Base-by-base conservation (phyloP, 2,113 vertebrate species). In the Menura novaehollandiae region DNA sequence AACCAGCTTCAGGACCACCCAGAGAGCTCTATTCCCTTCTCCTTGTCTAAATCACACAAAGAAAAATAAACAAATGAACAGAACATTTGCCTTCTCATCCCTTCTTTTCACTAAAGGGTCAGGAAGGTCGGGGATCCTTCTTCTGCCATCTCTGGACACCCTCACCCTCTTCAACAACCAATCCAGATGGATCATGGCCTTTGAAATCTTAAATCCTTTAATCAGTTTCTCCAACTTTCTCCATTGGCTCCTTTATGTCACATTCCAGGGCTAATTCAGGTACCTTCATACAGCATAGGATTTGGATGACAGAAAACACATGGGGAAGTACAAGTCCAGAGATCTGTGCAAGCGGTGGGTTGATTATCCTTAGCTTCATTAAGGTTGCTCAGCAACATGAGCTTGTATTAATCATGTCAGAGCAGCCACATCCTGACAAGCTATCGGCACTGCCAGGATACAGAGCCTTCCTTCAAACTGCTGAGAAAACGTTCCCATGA, bases 21-120 rank as follows among this genome's bases (percentile, higher is more conserved):
- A 97, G 75, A 81, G 64, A 78, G 95, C 58, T 93, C 68, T 66
- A 51, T 95, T 96, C 94, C 81, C 55, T 94, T 88, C 63, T 73
- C 55, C 83, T 92, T 95, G 88, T 93, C 89, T 91, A 97, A 94
- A 93, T 74, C 84, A 91, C 93, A 96, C 94, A 93, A 97, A 97
- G 92, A 94, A 95, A 97, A 96, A 95, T 94, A 96, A 97, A 96
- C 87, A 95, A 95, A 92, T 96, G 91, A 95, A 91, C 91, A 93
- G 84, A 96, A 97, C 91, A 93, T 96, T 97, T 97, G 92, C 95
- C 84, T 96, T 96, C 92, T 96, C 89, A 96, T 96, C 91, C 85
- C 74, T 85, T 94, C 91, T 91, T 95, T 96, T 97, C 89, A 90
- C 89, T 96, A 80, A 93, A 91, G 94, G 94, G 91, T 97, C 96